These are phyloP conservation scores for Andrena hattorfiana DNA, from an alignment of 2,888 invertebrate genomes.

Conservation along the genomic window DNA sequence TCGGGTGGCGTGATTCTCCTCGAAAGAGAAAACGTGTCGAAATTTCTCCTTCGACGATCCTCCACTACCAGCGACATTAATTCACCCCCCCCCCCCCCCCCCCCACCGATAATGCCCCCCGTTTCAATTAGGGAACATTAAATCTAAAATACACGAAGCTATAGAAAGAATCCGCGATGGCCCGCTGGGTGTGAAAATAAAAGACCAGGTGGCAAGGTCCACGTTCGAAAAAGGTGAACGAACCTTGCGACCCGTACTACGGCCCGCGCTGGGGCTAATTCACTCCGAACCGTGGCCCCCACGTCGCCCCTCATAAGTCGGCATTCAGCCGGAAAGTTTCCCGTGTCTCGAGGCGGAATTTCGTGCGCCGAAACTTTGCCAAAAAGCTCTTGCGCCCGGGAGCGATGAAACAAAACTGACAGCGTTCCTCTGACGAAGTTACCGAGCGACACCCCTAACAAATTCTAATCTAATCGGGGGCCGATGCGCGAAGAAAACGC, in stretches of 20 bases:
- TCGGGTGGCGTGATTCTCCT: constrained; percentile 41
- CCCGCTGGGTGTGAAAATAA: background rate
- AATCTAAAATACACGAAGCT: too few relatives aligned
- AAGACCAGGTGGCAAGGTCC: background rate
- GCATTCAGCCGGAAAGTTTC: constrained; percentile 54
- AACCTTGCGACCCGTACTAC: constrained; percentile 30
- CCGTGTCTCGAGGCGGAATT: constrained; percentile 59
- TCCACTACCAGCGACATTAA: background rate
- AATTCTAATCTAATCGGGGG: constrained; percentile 71
- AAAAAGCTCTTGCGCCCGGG: constrained; percentile 62
- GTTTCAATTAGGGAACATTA: too few relatives aligned
- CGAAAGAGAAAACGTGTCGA: constrained; percentile 3
- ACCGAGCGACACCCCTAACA: constrained; percentile 69
- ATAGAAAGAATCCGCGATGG: too few relatives aligned
- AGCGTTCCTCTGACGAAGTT: constrained; percentile 69
- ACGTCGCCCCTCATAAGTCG: constrained; percentile 53
- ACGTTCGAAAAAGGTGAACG: background rate
- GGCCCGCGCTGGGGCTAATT: constrained; percentile 39
- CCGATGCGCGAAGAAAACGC: constrained; percentile 28
- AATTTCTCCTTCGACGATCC: background rate
- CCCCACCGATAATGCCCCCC: too few relatives aligned
- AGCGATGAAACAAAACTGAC: constrained; percentile 74
- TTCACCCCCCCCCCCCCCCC: too few relatives aligned
- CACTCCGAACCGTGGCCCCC: constrained; percentile 20
- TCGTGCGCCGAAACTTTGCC: constrained; percentile 64